Evolutionary conservation across 2,888 invertebrate genomes (phyloP), one percentile per base, ranked within the genome.

Genomic region (Megaustenia siamemsis): DNA sequence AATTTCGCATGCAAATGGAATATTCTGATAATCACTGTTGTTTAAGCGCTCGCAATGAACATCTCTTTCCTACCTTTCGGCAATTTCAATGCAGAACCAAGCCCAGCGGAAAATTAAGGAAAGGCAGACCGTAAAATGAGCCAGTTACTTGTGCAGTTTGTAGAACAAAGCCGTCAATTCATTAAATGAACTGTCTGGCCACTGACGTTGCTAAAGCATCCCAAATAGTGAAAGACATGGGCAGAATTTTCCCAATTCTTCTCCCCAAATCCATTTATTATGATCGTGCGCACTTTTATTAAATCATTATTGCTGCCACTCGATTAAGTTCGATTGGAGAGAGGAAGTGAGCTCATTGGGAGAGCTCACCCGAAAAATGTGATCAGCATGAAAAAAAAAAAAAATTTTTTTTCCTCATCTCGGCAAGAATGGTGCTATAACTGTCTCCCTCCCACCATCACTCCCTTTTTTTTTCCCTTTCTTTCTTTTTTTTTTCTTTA

Each of bases 81-180:
- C 43, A 63, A 76, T 73, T 76, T 76, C 82, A 56, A 49, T 75
- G 82, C 82, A 82, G 28, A 43, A n/a, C 45, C 40, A 45, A 82
- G 40, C 63, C 82, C 76, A 56, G 86, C 86, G 86, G 86, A 86
- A 86, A 86, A 86, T 80, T 75, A 49, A 81, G 84, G 86, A 82
- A 87, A 87, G 86, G 69, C 81, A 73, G 81, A 66, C 53, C 83
- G 82, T 82, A 86, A n/a, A 87, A 88, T 88, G 88, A 87, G 85
- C 75, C 83, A 82, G 85, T 86, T 85, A 86, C 79, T 80, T 53
- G 73, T 76, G 66, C 75, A 76, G 82, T 83, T 71, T 63, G 38
- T 82, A 80, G 83, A 85, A 86, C 85, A 86, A 85, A 85, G 86
- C 82, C 80, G 53, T 6, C 77, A 82, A 83, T 83, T 81, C 83